A percentile compares a stretch with the other conserved stretches of the same genome.
Evolutionary conservation across 2,113 vertebrate genomes (phyloP).

Genomic region (Collichthys lucidus): DNA sequence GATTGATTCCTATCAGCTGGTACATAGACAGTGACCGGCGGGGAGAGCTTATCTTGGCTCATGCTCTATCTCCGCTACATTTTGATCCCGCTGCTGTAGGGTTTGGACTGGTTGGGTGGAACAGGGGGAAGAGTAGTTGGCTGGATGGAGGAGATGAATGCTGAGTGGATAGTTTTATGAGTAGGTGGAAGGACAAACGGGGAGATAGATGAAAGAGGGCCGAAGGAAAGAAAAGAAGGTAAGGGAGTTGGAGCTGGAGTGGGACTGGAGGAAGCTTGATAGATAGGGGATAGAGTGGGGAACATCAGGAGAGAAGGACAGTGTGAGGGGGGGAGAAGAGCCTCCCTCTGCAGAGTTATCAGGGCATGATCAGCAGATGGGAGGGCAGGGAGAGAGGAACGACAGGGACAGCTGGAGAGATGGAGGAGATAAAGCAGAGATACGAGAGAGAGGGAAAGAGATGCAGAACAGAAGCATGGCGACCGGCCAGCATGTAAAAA

Average conservation of each 20-base stretch:
- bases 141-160: conserved; percentile 39
- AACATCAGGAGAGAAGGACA: conserved; percentile 53
- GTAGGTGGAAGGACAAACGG: conserved; percentile 34
- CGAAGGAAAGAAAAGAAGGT: conserved; percentile 20
- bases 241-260: neutral
- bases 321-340: conserved; percentile 29
- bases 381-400: conserved; percentile 69
- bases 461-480: conserved; percentile 64
- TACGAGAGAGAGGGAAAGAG: conserved; percentile 26
- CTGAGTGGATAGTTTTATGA: conserved; percentile 32
- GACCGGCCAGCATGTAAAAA: conserved; percentile 46
- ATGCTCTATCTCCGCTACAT: conserved; percentile 69
- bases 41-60: conserved; percentile 78
- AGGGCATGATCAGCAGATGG: conserved; percentile 80
- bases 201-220: conserved; percentile 15
- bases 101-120: conserved; percentile 48
- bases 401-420: conserved; percentile 72
- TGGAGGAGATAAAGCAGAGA: conserved; percentile 69
- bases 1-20: conserved; percentile 80
- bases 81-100: conserved; percentile 74
- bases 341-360: conserved; percentile 68
- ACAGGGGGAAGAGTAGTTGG: conserved; percentile 43
- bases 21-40: conserved; percentile 79
- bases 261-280: conserved; percentile 42
- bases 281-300: conserved; percentile 47